A percentile compares a stretch with the other conserved stretches of the same genome.
Conservation (phyloP, 2,113 vertebrate genomes). For the Tylochromis polylepis region DNA sequence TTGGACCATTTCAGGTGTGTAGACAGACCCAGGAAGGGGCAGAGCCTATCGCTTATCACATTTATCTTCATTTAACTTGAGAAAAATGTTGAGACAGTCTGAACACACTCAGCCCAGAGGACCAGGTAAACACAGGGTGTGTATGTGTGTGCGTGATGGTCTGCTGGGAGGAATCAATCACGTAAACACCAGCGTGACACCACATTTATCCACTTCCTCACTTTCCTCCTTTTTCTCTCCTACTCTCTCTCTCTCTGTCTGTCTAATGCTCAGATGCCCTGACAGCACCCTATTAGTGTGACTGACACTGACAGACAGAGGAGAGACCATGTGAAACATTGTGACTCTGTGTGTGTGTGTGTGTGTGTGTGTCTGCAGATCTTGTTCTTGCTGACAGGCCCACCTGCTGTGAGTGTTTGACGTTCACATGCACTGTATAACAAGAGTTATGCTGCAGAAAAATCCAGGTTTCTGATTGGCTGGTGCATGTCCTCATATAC, state of each 20-base stretch:
- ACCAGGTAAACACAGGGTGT: not conserved
- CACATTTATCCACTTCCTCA: not conserved
- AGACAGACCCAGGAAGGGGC: not conserved
- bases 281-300: constrained; percentile 40
- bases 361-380: not conserved
- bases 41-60: not conserved
- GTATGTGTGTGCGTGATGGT: not conserved
- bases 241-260: not conserved
- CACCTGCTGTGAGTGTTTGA: constrained; percentile 9
- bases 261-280: not conserved
- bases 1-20: not conserved
- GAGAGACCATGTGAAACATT: not conserved
- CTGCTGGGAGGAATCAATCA: constrained; percentile 19
- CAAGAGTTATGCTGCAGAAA: constrained; percentile 5
- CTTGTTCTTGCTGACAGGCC: not conserved
- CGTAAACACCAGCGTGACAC: not conserved
- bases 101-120: not conserved
- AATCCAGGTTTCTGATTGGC: not conserved
- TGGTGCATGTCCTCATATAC: not conserved
- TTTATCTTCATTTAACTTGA: constrained; percentile 16
- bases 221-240: not conserved
- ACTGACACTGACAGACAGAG: constrained; percentile 30
- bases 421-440: constrained; percentile 13
- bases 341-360: not conserved
- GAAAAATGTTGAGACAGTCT: not conserved